phyloP scores from a whole-genome alignment of 2,888 invertebrate species.

The Phrixothrix hirtus region DNA sequence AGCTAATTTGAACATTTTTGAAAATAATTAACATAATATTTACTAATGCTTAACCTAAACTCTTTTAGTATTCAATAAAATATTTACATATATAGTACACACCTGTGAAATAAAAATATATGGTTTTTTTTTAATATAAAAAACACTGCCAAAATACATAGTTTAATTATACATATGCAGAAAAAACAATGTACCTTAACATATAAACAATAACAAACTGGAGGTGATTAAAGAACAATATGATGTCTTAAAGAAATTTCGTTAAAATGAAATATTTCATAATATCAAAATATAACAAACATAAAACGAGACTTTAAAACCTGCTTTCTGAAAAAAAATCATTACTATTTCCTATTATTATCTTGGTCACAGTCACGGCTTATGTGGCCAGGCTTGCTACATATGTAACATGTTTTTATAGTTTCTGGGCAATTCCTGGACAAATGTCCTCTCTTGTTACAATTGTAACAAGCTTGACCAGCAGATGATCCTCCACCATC shows the following conservation, averaged over 20 bases:
- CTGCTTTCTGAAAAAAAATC: constrained; percentile 12
- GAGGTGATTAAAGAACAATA: constrained; percentile 18
- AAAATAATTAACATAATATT: too few species aligned
- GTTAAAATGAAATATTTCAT: constrained; percentile 23
- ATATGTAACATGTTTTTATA: constrained; percentile 90
- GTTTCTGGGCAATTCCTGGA: constrained; percentile 81
- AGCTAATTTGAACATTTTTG: too few species aligned
- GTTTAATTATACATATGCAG: constrained; percentile 26
- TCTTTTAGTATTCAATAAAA: too few species aligned
- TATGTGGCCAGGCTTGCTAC: constrained; percentile 89
- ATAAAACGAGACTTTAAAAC: constrained; percentile 24
- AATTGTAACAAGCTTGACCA: constrained; percentile 88
- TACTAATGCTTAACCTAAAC: too few species aligned
- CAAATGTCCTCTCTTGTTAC: constrained; percentile 91
- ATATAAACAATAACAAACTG: constrained; percentile 28
- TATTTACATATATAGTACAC: too few species aligned
- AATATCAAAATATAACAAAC: constrained; percentile 30
- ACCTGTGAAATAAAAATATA: too few species aligned
- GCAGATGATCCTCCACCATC: constrained; percentile 61
- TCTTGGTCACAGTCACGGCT: constrained; percentile 79
- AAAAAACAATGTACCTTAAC: constrained; percentile 29
- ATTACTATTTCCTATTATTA: constrained; percentile 30
- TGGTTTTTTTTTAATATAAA: too few species aligned
- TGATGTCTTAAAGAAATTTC: constrained; percentile 17
- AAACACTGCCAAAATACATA: constrained; percentile 26